Base-by-base conservation (phyloP, 2,888 invertebrate genomes). In the Ganaspis brasiliensis region DNA sequence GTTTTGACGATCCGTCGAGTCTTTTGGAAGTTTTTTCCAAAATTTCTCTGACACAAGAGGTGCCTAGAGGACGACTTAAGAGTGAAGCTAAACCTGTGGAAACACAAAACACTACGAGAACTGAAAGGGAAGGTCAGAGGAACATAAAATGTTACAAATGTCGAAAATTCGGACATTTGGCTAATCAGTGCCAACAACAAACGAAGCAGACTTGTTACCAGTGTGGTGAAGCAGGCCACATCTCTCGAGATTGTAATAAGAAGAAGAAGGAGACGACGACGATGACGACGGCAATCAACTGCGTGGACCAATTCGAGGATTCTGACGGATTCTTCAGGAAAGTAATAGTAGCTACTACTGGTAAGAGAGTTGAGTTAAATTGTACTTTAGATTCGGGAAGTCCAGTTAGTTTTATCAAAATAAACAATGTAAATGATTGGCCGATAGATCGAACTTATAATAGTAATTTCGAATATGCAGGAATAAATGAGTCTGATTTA, bases 1-100 rank as follows among this genome's bases (percentile, higher is more conserved):
- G 72, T 2, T 80, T 80, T 10, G 24, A 70, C 1, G 52, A 71
- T 0, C 9, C 71, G 1, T 12, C 61, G 14, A 74, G 52, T 3
- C 52, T 79, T 37, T 56, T 78, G 35, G 57, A 76, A n/a, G 74
- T 76, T 4, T 80, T 78, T n/a, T 52, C 71, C 10, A 80, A 78
- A 56, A 79, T 81, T 10, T 72, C 74, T 1, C 26, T 57, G 14
- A 1, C 57, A 6, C 26, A 12, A 10, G 26, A 57, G 0, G 1
- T 24, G 1, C 5, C 4, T 3, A 24, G 14, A 57, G 26, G 26
- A 57, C 57, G n/a, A n/a, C 12, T 24, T 14, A 57, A 31, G 14
- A 9, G n/a, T 57, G 57, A 57, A 1, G 3, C n/a, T 2, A 14
- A 5, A 6, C n/a, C n/a, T 12, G 16, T n/a, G 12, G 52, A 52